Conservation (phyloP, 2,113 vertebrate genomes). For the Coryphaenoides rupestris region DNA sequence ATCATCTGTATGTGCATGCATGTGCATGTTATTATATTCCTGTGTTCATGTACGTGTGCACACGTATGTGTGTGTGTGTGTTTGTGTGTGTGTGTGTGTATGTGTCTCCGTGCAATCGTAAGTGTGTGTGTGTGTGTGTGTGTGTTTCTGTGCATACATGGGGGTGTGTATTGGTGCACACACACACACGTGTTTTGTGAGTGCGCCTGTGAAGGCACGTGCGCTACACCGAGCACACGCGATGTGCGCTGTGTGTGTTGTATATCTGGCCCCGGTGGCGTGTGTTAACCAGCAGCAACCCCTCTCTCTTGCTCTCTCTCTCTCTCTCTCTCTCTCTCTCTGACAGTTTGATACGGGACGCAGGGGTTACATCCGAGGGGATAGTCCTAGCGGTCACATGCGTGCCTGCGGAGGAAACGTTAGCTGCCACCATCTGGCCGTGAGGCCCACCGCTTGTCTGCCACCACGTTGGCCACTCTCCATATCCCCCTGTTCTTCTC, state of each 20-base stretch:
- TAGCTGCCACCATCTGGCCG: conserved; percentile 67
- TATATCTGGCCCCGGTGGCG: conserved; percentile 8
- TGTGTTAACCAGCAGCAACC: too few relatives aligned
- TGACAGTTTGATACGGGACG: conserved; percentile 64
- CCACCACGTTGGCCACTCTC: conserved; percentile 63
- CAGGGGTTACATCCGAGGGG: conserved; percentile 52
- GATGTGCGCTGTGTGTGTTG: conserved; percentile 29
- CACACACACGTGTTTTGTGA: not conserved
- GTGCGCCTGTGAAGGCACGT: not conserved
- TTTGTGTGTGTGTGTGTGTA: too few relatives aligned
- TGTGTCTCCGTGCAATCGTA: too few relatives aligned
- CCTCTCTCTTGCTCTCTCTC: too few relatives aligned
- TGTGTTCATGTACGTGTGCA: conserved; percentile 28
- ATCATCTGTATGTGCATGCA: not conserved
- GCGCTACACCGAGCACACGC: conserved; percentile 21
- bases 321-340: conserved; percentile 13
- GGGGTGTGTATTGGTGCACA: conserved; percentile 1
- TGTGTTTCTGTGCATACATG: too few relatives aligned
- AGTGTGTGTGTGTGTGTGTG: too few relatives aligned
- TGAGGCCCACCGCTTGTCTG: conserved; percentile 54
- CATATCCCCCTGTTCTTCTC: conserved; percentile 50
- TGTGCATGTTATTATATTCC: conserved; percentile 12
- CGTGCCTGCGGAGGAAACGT: conserved; percentile 49
- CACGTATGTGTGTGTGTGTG: too few relatives aligned
- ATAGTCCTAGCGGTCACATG: conserved; percentile 68